Evolutionary conservation across 2,113 vertebrate species (phyloP).

Genomic region (Garra rufa): DNA sequence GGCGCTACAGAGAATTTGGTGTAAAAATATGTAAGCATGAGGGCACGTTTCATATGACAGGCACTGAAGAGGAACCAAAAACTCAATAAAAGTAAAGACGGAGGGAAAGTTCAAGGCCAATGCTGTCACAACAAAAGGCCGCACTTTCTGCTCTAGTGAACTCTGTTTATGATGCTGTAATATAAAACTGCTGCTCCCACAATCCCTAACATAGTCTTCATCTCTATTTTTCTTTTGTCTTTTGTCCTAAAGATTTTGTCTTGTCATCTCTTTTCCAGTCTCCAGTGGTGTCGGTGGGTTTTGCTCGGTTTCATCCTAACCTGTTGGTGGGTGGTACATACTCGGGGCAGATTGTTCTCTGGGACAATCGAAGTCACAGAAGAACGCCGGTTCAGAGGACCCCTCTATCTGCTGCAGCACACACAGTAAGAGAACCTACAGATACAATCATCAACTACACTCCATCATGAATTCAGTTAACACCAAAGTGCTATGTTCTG

Average conservation of each 20-base stretch:
- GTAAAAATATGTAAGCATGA: conserved; percentile 42
- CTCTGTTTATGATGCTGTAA: conserved; percentile 77
- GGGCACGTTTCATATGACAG: conserved; percentile 61
- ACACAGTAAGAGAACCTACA: conserved; percentile 83
- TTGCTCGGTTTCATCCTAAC: conserved; percentile 97
- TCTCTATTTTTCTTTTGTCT: conserved; percentile 12
- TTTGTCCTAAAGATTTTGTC: conserved; percentile 45
- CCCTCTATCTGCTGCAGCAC: conserved; percentile 93
- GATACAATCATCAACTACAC: background rate
- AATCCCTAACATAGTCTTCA: conserved; percentile 74
- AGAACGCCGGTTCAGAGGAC: conserved; percentile 95
- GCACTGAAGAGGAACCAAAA: conserved; percentile 74
- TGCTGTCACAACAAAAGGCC: conserved; percentile 75
- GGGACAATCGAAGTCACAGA: conserved; percentile 97
- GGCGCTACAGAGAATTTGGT: background rate
- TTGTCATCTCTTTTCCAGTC: conserved; percentile 79
- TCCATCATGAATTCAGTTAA: background rate
- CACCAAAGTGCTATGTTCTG: background rate
- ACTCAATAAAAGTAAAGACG: conserved; percentile 59
- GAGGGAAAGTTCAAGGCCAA: conserved; percentile 68
- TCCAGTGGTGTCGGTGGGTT: conserved; percentile 95
- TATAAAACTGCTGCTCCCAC: conserved; percentile 75
- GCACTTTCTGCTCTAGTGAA: conserved; percentile 73
- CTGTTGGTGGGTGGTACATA: conserved; percentile 94
- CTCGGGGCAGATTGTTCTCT: conserved; percentile 95